These are phyloP conservation scores for Calameuta pallipes DNA, from an alignment of 2,888 invertebrate species.

Conservation along the genomic window DNA sequence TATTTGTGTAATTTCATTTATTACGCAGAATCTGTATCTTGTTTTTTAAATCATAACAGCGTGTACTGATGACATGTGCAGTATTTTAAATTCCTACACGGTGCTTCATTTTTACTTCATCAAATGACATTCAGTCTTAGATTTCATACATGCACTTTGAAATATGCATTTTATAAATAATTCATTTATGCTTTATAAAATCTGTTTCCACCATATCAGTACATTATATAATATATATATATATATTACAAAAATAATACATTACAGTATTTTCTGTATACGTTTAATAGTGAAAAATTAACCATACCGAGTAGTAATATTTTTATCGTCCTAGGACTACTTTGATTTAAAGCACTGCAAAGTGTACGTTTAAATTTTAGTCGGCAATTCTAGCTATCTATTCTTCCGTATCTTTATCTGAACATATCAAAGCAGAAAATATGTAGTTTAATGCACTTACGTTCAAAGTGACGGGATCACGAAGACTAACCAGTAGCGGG, in stretches of 20 bases:
- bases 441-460: constrained; percentile 15
- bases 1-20: background rate
- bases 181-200: background rate
- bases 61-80: background rate
- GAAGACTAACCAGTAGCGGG: constrained; percentile 33
- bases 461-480: constrained; percentile 31
- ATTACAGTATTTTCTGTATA: background rate
- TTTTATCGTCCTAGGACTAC: background rate
- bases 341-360: background rate
- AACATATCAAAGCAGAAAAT: background rate
- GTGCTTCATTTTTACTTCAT: background rate
- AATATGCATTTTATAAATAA: background rate
- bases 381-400: background rate
- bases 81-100: background rate
- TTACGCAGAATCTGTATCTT: background rate
- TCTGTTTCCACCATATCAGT: background rate
- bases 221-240: no score
- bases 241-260: background rate
- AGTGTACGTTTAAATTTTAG: background rate
- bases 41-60: background rate
- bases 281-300: background rate
- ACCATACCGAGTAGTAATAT: background rate
- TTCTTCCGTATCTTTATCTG: background rate
- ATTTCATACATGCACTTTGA: background rate
- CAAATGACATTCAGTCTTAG: background rate